A percentile compares a stretch with the other conserved stretches of the same genome.
Conservation (phyloP, 2,113 vertebrate species). For the Ictidomys tridecemlineatus region DNA sequence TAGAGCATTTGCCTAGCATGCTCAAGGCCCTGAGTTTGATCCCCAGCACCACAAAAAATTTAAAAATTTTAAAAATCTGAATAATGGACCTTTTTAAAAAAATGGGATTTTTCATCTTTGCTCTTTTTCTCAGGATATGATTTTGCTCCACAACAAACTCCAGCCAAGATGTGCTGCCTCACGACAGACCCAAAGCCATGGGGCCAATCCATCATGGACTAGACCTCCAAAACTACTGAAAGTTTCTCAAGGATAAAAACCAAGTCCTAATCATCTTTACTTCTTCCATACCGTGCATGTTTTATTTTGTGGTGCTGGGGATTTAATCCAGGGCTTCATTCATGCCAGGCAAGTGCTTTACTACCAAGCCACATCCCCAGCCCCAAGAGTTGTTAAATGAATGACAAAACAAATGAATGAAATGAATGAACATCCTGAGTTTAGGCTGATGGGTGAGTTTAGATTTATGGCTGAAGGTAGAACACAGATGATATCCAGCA, state of each 20-base stretch:
- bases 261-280: slow-evolving; percentile 11
- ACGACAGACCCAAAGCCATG: neutral
- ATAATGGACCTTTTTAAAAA: neutral
- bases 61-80: neutral
- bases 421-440: slow-evolving; percentile 2
- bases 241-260: slow-evolving; percentile 2
- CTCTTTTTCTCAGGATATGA: neutral
- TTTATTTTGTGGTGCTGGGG: too few relatives aligned
- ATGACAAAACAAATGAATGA: slow-evolving; percentile 51
- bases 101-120: neutral
- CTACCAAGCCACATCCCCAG: too few relatives aligned
- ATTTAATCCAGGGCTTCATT: too few relatives aligned
- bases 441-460: neutral
- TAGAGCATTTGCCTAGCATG: neutral
- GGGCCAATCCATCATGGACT: neutral
- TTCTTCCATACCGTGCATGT: neutral
- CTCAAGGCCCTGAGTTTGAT: neutral
- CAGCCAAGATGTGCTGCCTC: neutral
- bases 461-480: neutral
- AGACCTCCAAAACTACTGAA: neutral
- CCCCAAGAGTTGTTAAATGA: slow-evolving; percentile 21
- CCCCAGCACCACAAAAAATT: neutral
- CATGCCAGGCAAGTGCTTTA: too few relatives aligned
- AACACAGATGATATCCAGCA: slow-evolving; percentile 56
- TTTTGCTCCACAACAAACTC: neutral